Evolutionary conservation across 2,113 vertebrate genomes (phyloP), one percentile per base, ranked within the genome.

Genomic region (Miniopterus natalensis): DNA sequence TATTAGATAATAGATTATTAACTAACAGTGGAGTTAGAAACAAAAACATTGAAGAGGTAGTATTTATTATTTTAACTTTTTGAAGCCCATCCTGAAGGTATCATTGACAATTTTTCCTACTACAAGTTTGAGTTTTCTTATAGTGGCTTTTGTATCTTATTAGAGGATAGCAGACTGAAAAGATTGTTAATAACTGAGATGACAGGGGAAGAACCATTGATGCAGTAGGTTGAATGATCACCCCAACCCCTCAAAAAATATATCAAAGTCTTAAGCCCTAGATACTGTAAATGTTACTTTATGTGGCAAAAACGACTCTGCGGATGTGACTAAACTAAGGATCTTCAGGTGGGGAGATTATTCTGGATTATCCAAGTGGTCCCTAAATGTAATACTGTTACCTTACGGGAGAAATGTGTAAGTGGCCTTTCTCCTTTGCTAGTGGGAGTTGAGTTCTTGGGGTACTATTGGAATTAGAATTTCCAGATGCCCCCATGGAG

Each of bases 161-260:
- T 93, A 77, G 89, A 96, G 74, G 17, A 88, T 87, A 78, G 25
- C n/a, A 89, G 95, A 79, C 27, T 63, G 70, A 96, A 95, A 95
- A 18, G 51, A 92, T 80, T 84, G 80, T 49, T 78, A 51, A 15
- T 40, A n/a, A 8, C 3, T 29, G 36, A 51, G 81, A 57, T 36
- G 90, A 59, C 25, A 90, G 84, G 95, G 93, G 55, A 92, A 59
- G 9, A 45, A 53, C 6, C 1, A 20, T 1, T 53, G 29, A 31
- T 45, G 1, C 5, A 1, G 23, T 61, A 15, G 5, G 42, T 6
- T 79, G n/a, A 20, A 66, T 23, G 23, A 45, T 12, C 42, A 2
- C 9, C 29, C 17, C 74, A 18, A 2, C 10, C n/a, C 4, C 12
- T 7, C 31, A 5, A 31, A 31, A 53, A 63, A 31, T 63, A 31